phyloP scores from a whole-genome alignment of 2,113 vertebrate genomes.

The Tretioscincus oriximinensis region DNA sequence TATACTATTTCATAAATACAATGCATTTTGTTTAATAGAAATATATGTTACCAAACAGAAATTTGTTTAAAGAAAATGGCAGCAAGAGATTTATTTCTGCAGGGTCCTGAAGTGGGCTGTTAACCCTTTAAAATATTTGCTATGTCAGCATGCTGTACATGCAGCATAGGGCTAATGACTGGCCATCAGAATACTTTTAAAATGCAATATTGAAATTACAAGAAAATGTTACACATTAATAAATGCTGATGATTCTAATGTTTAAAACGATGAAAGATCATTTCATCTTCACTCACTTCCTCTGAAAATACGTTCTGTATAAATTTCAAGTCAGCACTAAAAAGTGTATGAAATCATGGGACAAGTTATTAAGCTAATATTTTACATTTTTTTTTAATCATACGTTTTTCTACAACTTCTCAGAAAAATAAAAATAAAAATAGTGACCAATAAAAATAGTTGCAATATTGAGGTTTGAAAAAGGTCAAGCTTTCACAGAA shows the following conservation, averaged over 20 bases:
- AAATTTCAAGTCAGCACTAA: constrained; percentile 24
- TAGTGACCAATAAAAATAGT: neutral
- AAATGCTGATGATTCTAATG: constrained; percentile 2
- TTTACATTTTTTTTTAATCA: constrained; percentile 54
- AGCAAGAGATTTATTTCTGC: constrained; percentile 44
- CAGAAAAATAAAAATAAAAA: no score
- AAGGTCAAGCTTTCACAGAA: constrained; percentile 41
- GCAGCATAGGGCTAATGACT: constrained; percentile 41
- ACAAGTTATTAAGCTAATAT: constrained; percentile 47
- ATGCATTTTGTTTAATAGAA: constrained; percentile 11
- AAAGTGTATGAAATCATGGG: constrained; percentile 44
- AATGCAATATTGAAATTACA: neutral
- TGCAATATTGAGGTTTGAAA: no score
- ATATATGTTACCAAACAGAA: neutral
- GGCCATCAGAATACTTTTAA: constrained; percentile 34
- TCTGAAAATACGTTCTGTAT: constrained; percentile 25
- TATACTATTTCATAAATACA: neutral
- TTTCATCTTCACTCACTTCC: constrained; percentile 10
- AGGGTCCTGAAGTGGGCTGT: constrained; percentile 35
- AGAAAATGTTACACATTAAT: constrained; percentile 23
- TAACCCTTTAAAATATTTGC: constrained; percentile 48
- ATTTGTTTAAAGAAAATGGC: neutral
- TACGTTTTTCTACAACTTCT: constrained; percentile 65
- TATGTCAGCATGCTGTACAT: constrained; percentile 45
- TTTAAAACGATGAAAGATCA: constrained; percentile 22